These are phyloP conservation scores for Pyrrhosoma nymphula DNA, from an alignment of 2,888 invertebrate genomes.

Conservation along the genomic window DNA sequence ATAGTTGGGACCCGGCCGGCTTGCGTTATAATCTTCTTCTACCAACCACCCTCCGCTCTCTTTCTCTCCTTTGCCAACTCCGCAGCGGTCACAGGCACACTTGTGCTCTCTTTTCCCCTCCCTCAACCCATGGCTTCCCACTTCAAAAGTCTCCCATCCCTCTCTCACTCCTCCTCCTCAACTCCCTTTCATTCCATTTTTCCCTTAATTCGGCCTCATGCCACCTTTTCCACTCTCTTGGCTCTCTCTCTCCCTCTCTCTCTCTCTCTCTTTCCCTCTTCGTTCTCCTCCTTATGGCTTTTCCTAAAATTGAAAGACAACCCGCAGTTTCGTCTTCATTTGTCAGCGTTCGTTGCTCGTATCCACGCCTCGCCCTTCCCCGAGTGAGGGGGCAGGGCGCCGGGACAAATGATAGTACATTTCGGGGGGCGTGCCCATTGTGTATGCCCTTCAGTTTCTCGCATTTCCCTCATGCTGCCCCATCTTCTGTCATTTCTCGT, in stretches of 20 bases:
- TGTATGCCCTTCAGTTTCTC: neutral
- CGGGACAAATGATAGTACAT: neutral
- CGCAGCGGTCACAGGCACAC: neutral
- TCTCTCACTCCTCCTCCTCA: neutral
- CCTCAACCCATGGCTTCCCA: neutral
- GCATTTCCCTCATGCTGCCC: neutral
- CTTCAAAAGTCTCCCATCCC: neutral
- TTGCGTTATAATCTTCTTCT: neutral
- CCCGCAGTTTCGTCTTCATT: slow-evolving; percentile 57
- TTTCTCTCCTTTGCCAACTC: too few species aligned
- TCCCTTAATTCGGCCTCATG: slow-evolving; percentile 9
- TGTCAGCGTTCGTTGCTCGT: slow-evolving; percentile 49
- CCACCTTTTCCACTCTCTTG: neutral
- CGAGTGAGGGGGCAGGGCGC: neutral
- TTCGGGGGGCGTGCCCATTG: neutral
- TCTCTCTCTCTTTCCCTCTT: neutral
- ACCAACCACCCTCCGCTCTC: neutral
- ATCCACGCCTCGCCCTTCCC: slow-evolving; percentile 61
- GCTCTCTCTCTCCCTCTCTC: neutral
- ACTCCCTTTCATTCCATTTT: neutral
- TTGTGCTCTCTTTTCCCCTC: neutral
- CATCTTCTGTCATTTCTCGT: slow-evolving; percentile 16
- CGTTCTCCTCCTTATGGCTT: slow-evolving; percentile 31
- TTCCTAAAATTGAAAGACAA: slow-evolving; percentile 19
- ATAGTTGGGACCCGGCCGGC: neutral